Evolutionary conservation across 1,140 invertebrate species (phyloP).

Genomic region (Homalodisca vitripennis): DNA sequence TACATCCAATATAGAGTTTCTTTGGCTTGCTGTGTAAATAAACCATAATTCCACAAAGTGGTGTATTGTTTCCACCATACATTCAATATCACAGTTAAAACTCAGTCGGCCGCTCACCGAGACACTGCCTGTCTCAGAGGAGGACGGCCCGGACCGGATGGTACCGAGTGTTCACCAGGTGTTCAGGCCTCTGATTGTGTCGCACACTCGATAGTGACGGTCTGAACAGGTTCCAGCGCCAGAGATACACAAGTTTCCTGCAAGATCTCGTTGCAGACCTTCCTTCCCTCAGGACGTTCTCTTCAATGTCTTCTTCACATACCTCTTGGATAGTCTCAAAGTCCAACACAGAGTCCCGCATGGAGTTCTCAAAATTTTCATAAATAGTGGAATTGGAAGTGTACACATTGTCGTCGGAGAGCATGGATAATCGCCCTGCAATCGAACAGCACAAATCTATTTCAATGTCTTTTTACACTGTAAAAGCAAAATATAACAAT

Average conservation of each 20-base stretch:
- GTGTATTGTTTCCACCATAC: too few species aligned
- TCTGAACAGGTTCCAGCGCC: not conserved
- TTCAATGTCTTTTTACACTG: too few species aligned
- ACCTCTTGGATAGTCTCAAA: conserved; percentile 11
- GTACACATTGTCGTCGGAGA: conserved; percentile 9
- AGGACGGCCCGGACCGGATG: too few species aligned
- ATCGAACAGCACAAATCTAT: too few species aligned
- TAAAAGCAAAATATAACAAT: too few species aligned
- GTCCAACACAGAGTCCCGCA: conserved; percentile 27
- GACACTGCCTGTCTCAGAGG: too few species aligned
- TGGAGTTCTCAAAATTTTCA: conserved; percentile 33
- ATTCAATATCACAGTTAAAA: too few species aligned
- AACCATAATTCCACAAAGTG: too few species aligned
- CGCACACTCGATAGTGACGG: not conserved
- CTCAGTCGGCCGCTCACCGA: too few species aligned
- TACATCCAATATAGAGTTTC: too few species aligned
- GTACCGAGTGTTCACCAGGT: too few species aligned
- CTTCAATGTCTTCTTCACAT: not conserved
- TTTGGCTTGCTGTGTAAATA: too few species aligned
- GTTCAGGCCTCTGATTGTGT: conserved; percentile 15
- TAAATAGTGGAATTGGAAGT: conserved; percentile 12
- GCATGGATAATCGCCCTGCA: conserved; percentile 23
- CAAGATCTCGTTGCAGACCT: conserved; percentile 26
- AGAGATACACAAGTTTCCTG: conserved; percentile 24
- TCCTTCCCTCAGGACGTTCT: conserved; percentile 26